Evolutionary conservation across 1,140 invertebrate genomes (phyloP), one percentile per base, ranked within the genome.

Genomic region (Ceratina japonica): DNA sequence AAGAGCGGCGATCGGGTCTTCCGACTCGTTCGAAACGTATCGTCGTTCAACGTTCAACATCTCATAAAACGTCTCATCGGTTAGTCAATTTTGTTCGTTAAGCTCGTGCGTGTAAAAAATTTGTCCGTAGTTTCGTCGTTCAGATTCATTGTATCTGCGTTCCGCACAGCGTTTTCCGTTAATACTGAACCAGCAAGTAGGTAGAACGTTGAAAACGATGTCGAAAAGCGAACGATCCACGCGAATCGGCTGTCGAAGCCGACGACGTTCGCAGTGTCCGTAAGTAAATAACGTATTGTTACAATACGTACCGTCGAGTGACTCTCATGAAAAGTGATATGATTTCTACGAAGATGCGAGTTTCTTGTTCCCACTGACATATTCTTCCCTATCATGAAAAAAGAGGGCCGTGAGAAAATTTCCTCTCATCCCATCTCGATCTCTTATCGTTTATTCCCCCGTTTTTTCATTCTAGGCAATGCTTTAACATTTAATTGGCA

Each of bases 321-420:
- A 81, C 58, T 73, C 52, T 62, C 71, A 61, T 24, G 51, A 73
- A 70, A 85, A 86, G 69, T 83, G 85, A 86, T 86, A 88, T 87
- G 87, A 85, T 82, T 85, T 81, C 86, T 88, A 88, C 83, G 85
- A 86, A 87, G 79, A 83, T 89, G 88, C 86, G 88, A 88, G 86
- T 89, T 89, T 89, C 71, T 89, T 89, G 88, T 89, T 89, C 88
- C 88, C 88, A 89, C 86, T 87, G 79, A 80, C 79, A 81, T 85
- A 75, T 74, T 80, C 72, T 75, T 54, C 70, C 76, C 73, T 82
- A 71, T 85, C 61, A 54, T 76, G 64, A 66, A 74, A 84, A 84
- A 73, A 56, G 62, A 85, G 68, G 62, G 64, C 68, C 44, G 82
- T 82, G 74, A 15, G 20, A 81, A 81, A 69, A 49, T 44, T 44